Percentiles rank a stretch among this genome's conserved stretches.
These are phyloP conservation scores for Oryzias javanicus DNA, from an alignment of 2,113 vertebrate genomes.

Conservation along the genomic window DNA sequence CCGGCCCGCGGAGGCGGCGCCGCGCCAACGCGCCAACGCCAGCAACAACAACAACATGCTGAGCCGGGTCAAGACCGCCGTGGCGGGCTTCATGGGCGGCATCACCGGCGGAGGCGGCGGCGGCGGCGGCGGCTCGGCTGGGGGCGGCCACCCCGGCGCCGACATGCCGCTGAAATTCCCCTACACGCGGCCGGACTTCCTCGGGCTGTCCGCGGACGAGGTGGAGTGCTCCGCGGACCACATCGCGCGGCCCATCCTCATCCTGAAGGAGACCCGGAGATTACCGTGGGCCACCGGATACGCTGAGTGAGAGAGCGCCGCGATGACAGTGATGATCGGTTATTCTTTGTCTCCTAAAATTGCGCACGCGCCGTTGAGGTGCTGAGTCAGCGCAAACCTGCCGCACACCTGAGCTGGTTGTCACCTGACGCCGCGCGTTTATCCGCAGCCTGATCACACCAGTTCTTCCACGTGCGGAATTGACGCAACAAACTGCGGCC, in stretches of 20 bases:
- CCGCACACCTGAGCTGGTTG: no score
- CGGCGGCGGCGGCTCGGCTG: slow-evolving; percentile 56
- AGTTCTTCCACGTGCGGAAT: no score
- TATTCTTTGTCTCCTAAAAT: no score
- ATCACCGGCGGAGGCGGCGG: slow-evolving; percentile 59
- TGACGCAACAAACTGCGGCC: no score
- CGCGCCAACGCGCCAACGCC: slow-evolving; percentile 6
- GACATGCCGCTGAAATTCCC: slow-evolving; percentile 67
- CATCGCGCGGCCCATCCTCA: slow-evolving; percentile 70
- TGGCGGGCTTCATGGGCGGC: slow-evolving; percentile 71
- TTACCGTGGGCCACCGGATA: slow-evolving; percentile 76
- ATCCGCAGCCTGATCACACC: no score
- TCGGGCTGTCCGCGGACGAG: slow-evolving; percentile 67
- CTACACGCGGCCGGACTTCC: slow-evolving; percentile 66
- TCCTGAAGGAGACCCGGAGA: slow-evolving; percentile 70
- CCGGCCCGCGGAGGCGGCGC: slow-evolving; percentile 63
- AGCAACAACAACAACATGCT: slow-evolving; percentile 58
- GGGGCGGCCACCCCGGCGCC: slow-evolving; percentile 35
- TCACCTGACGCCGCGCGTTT: no score
- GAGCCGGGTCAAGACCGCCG: slow-evolving; percentile 71
- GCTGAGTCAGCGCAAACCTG: no score
- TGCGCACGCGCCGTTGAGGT: no score
- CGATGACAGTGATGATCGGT: no score
- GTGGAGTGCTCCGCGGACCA: slow-evolving; percentile 73
- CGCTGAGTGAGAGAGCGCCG: slow-evolving; percentile 63